Evolutionary conservation across 2,888 invertebrate species (phyloP), one percentile per base, ranked within the genome.

Genomic region (Caenorhabditis zanzibari): DNA sequence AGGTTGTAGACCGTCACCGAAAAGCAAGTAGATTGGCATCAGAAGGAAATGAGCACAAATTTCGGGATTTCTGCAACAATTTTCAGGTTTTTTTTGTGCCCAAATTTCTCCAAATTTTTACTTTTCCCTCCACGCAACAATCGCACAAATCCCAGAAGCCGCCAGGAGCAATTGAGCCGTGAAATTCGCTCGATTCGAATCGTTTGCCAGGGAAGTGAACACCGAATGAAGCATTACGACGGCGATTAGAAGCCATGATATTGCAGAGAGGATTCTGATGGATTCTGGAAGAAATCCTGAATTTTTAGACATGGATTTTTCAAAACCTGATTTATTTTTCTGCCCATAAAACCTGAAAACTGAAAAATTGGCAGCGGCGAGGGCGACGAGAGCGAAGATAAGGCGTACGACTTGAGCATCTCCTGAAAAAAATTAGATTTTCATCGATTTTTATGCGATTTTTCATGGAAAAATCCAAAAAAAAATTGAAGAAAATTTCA

Each of bases 1-100:
- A 7, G 59, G 94, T 91, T 95, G 94, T 22, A 94, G 89, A 12
- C 94, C 94, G 90, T 95, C 95, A 38, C 96, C 95, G 54, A 96
- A 93, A 66, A 96, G 90, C 44, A 96, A 14, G 26, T 68, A 82
- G 49, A 76, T 19, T 0, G 82, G 82, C 58, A 76, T 71, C 24
- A 82, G 24, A 9, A 66, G 10, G 35, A 82, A 82, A 44, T 82
- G 64, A n/a, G 73, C 73, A 26, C 26, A 24, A 2, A 73, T 52
- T n/a, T 19, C 22, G 1, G 26, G 26, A 38, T 73, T 74, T 24
- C 73, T 81, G 58, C 28, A 54, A n/a, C 10, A 44, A 16, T 16
- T 2, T 52, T 35, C 49, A 61, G 9, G 12, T 12, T 9, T 26
- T 54, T 54, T 26, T 26, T 22, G 22, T 10, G n/a, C 12, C 32